Conservation (phyloP, 2,113 vertebrate genomes). For the Willisornis vidua region DNA sequence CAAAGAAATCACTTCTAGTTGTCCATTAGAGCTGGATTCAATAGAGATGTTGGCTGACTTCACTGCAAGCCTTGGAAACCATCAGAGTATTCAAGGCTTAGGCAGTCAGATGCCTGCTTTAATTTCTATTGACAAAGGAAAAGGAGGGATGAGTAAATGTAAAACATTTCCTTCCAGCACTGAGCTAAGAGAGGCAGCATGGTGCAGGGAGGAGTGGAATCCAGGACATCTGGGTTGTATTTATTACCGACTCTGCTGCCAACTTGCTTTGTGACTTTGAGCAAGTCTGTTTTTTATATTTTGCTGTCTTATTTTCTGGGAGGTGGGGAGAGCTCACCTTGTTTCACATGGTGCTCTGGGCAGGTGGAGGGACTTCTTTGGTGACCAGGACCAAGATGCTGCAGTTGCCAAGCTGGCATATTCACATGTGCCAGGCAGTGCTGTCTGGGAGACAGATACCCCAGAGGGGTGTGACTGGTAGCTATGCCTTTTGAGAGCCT, state of each 20-base stretch:
- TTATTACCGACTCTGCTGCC: slow-evolving; percentile 28
- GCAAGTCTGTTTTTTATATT: background rate
- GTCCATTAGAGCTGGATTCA: slow-evolving; percentile 54
- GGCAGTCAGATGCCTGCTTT: slow-evolving; percentile 61
- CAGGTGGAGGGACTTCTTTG: background rate
- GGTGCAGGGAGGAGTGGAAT: slow-evolving; percentile 26
- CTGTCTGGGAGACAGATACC: background rate
- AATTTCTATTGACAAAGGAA: slow-evolving; percentile 64
- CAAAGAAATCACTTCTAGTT: slow-evolving; percentile 15
- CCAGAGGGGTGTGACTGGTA: background rate
- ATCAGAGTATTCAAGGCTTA: slow-evolving; percentile 6
- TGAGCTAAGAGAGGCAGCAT: slow-evolving; percentile 49
- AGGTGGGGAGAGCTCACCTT: background rate
- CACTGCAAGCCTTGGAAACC: slow-evolving; percentile 46
- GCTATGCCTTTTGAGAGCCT: background rate
- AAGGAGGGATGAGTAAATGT: slow-evolving; percentile 62
- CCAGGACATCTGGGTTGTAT: slow-evolving; percentile 51
- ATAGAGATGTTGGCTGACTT: slow-evolving; percentile 56
- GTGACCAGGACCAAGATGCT: background rate
- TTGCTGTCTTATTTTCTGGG: background rate
- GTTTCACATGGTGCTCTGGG: background rate
- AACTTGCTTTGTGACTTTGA: slow-evolving; percentile 12
- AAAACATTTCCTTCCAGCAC: slow-evolving; percentile 61
- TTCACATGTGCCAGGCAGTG: accelerated
- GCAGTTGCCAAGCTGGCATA: background rate